Evolutionary conservation across 35 echinoderm and acorn worm genomes (phyloP), one percentile per base, ranked within the genome.

Genomic region (Heliocidaris erythrogramma): DNA sequence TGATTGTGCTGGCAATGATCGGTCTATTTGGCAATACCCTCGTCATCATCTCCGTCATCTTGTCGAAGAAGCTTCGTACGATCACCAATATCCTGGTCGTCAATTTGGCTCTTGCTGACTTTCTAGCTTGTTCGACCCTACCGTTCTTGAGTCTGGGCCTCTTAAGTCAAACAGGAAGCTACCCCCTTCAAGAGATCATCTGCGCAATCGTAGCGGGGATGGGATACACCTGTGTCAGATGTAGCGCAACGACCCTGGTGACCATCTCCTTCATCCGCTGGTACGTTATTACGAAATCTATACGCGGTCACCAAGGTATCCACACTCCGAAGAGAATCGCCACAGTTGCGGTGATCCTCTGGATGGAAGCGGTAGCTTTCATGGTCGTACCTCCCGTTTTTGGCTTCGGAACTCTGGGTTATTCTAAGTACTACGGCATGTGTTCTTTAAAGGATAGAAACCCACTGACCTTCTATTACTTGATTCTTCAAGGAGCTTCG

Each of bases 61-160:
- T 94, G 18, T 91, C 96, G 7, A 96, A 92, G 17, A 96, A 96
- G 65, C 96, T 96, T n/a, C 96, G 94, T 50, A 95, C 96, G 4
- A 59, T 31, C 30, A 97, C 96, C 52, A 97, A 97, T 61, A 92
- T 49, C 18, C 94, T 97, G 85, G 93, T 97, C 5, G 93, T 96
- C 85, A 97, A 96, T 89, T 50, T 97, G 1, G 96, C 96, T n/a
- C 5, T 95, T 7, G 93, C 96, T 13, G 96, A 97, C 90, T 59
- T 96, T 1, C 13, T 96, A 6, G 85, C 95, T 30, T 94, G 95
- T 49, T 27, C 92, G 47, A 17, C 88, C 24, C n/a, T 95, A 11
- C 95, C 95, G 11, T 94, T 95, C 69, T n/a, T 78, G 13, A 30
- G 60, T 7, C 92, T 96, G 14, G 94, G 31, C 8, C 91, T 95